These are phyloP conservation scores for Eupeodes latifasciatus DNA, from an alignment of 2,888 invertebrate genomes.

Conservation along the genomic window DNA sequence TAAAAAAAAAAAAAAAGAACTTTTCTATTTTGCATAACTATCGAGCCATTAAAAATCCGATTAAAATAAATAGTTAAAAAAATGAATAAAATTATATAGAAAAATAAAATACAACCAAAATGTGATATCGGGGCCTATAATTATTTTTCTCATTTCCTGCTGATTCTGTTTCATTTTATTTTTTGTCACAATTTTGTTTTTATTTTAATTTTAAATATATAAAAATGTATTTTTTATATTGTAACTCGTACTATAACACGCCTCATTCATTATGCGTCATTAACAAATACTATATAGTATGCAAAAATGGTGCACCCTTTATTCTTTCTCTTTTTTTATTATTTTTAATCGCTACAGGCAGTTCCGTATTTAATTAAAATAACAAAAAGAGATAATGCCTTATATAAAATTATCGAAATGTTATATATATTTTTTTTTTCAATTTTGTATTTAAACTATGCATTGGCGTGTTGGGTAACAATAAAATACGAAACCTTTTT, in stretches of 20 bases:
- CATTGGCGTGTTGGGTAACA: conserved; percentile 15
- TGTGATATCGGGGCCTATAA: conserved; percentile 62
- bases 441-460: background rate
- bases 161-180: conserved; percentile 1
- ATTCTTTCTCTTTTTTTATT: conserved; percentile 63
- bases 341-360: conserved; percentile 83
- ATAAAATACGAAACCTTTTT: conserved; percentile 58
- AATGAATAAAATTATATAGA: background rate
- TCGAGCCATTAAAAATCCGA: conserved; percentile 51
- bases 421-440: conserved; percentile 1
- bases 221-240: background rate
- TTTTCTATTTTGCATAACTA: conserved; percentile 7
- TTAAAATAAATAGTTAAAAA: conserved; percentile 25
- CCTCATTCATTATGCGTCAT: conserved; percentile 76
- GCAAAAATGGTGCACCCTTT: conserved; percentile 43
- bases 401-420: conserved; percentile 32
- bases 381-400: conserved; percentile 54
- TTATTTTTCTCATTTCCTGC: conserved; percentile 51
- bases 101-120: background rate
- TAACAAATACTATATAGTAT: conserved; percentile 66
- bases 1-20: too few species aligned
- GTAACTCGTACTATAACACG: background rate
- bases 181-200: background rate
- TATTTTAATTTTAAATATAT: conserved; percentile 4
- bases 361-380: conserved; percentile 73